Conservation (phyloP, 1,140 invertebrate genomes). For the Aphis gossypii region DNA sequence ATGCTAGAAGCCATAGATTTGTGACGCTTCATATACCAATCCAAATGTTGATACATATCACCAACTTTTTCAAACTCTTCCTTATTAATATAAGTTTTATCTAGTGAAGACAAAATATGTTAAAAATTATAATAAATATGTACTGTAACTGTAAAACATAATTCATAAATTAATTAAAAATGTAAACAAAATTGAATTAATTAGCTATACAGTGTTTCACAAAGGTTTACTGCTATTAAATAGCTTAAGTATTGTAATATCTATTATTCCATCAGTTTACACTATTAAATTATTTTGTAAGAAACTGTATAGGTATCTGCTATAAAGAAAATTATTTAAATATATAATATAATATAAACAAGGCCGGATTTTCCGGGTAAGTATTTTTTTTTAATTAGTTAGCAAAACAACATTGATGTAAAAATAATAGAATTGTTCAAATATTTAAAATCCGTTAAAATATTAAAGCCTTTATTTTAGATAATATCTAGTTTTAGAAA, state of each 20-base stretch:
- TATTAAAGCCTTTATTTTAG: background rate
- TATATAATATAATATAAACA: background rate
- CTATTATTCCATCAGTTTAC: background rate
- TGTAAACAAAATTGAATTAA: background rate
- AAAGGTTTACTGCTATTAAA: background rate
- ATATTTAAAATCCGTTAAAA: background rate
- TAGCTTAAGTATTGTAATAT: background rate
- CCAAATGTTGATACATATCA: constrained; percentile 27
- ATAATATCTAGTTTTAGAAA: background rate
- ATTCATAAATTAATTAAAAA: background rate
- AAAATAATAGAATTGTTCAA: background rate
- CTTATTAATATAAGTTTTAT: background rate
- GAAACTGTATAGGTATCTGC: background rate
- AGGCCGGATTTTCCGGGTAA: background rate
- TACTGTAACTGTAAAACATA: background rate
- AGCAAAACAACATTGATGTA: background rate
- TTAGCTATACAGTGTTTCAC: background rate
- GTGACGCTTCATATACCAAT: constrained; percentile 8
- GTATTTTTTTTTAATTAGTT: background rate
- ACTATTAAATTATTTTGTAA: background rate
- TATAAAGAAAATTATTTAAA: background rate
- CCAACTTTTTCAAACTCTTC: constrained; percentile 3
- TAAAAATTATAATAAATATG: background rate
- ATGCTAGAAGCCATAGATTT: constrained; percentile 29
- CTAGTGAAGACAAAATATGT: background rate